Conservation (phyloP, 2,113 vertebrate species). For the Tinamus guttatus region DNA sequence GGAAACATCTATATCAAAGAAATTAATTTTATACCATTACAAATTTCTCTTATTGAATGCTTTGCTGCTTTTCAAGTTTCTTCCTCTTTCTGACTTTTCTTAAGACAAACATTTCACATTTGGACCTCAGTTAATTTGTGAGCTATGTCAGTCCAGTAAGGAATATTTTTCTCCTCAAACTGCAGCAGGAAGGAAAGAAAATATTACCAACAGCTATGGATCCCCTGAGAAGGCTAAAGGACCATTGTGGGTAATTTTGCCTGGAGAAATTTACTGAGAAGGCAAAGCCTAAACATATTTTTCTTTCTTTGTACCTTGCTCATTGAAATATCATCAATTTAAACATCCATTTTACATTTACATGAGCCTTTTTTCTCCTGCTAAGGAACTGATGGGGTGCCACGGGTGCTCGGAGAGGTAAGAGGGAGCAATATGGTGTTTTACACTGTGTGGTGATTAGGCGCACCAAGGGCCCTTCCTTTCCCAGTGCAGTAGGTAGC, state of each 20-base stretch:
- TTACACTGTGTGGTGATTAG: background rate
- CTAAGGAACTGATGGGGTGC: background rate
- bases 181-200: conserved; percentile 26
- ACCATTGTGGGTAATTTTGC: background rate
- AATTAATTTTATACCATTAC: background rate
- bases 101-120: background rate
- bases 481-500: background rate
- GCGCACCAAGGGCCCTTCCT: background rate
- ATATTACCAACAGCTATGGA: conserved; percentile 3
- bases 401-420: background rate
- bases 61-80: background rate
- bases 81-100: background rate
- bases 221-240: background rate
- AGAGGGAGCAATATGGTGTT: background rate
- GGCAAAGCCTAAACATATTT: background rate
- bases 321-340: conserved; percentile 13
- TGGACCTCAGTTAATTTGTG: background rate
- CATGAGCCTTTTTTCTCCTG: background rate
- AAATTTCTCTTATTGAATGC: background rate
- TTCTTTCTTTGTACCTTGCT: background rate
- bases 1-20: background rate
- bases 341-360: background rate
- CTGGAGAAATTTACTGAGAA: background rate
- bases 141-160: background rate
- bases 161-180: background rate